These are phyloP conservation scores for Helogale parvula DNA, from an alignment of 2,113 vertebrate genomes.

Conservation along the genomic window DNA sequence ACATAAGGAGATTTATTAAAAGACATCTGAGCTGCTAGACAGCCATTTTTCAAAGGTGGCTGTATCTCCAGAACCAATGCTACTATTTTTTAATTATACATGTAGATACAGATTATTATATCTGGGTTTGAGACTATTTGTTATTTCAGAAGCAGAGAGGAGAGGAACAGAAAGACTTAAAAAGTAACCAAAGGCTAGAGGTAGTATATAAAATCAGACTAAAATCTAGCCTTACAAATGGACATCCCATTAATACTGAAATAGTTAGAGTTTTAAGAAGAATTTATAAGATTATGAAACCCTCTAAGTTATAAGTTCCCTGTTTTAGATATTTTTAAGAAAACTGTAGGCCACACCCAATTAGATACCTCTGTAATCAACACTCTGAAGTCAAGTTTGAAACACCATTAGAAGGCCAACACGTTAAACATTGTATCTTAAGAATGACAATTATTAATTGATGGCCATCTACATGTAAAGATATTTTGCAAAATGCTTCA, in stretches of 20 bases:
- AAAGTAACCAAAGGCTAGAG: neutral
- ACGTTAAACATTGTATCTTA: neutral
- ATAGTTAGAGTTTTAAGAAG: neutral
- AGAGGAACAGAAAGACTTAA: neutral
- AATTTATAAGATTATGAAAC: neutral
- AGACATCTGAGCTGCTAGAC: neutral
- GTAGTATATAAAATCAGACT: neutral
- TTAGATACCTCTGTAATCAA: neutral
- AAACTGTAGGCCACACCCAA: neutral
- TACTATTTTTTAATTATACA: constrained; percentile 4
- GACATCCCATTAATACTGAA: neutral
- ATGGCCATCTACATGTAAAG: neutral
- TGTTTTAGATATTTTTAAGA: constrained; percentile 19
- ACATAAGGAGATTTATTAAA: neutral
- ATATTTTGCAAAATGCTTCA: constrained; percentile 58
- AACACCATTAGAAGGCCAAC: neutral
- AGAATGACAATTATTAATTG: neutral
- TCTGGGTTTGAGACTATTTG: neutral
- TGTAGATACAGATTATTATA: neutral
- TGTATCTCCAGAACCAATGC: neutral
- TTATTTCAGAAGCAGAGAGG: constrained; percentile 1
- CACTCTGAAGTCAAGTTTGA: neutral
- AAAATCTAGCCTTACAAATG: neutral
- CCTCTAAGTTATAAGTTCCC: neutral
- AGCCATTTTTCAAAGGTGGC: neutral